Base-by-base conservation (phyloP, 2,113 vertebrate species). In the Actenoides hombroni region DNA sequence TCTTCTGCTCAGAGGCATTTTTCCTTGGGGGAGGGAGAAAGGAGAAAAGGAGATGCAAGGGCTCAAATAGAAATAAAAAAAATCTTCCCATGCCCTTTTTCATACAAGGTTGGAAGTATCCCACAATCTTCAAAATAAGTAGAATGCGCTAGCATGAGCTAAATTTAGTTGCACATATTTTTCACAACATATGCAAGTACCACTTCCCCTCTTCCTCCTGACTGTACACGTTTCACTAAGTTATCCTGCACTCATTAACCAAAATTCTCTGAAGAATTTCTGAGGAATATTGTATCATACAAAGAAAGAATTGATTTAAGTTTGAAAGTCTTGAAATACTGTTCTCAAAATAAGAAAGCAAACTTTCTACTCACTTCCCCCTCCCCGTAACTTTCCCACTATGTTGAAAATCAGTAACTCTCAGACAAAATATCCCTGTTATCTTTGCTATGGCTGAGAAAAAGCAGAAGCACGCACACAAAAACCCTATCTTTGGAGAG, bases 1-100 rank as follows among this genome's bases (percentile, higher is more conserved):
- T 96, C 91, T 92, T 87, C 74, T 94, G 26, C 56, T 91, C 61
- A 64, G 84, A 84, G 26, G 51, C 23, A 64, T 88, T 94, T 90
- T 93, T 83, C 46, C 29, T 78, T 71, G 29, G 39, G 77, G 37
- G 59, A 65, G 49, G 65, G 59, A 77, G 28, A 70, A 92, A 69
- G 29, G 33, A 91, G 44, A 83, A 86, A 64, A 54, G 44, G 57
- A 92, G 53, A 89, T 92, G 42, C 53, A 89, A 75, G 51, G 53
- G 44, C 35, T 76, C 78, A 94, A 96, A 92, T 1, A 95, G 86
- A 96, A 92, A 91, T 90, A 74, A 69, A 78, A 65, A 46, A 94
- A 59, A 91, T 96, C 98, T 99, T 99, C 98, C 98, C 98, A 99
- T 98, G 98, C 98, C 98, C 98, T 99, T 98, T 96, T 98, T 96